Evolutionary conservation across 2,888 invertebrate genomes (phyloP), one percentile per base, ranked within the genome.

Genomic region (Epistrophe eligans): DNA sequence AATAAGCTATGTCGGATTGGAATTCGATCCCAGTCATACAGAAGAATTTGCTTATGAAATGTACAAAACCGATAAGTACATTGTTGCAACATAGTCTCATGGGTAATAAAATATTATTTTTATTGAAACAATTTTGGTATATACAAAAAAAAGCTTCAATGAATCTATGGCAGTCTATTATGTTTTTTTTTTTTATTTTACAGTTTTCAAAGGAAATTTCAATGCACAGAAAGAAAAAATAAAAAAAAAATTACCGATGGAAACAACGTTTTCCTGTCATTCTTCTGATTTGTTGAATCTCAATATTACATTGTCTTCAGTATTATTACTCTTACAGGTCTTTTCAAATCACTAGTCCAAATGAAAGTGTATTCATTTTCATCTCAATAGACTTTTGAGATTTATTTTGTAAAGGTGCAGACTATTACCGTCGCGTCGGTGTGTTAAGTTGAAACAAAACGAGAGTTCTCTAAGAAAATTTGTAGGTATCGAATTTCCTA

Each of bases 11-110:
- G 95, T 99, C 84, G 99, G 98, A 15, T 91, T 98, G 52, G 96
- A 97, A 91, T 95, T 93, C 91, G 98, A 99, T 94, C 95, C 95
- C 0, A 94, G 94, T 77, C 96, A 98, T 90, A 94, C 93, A 0
- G 99, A 99, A 94, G 95, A 96, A 88, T 97, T 96, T 93, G 98
- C 99, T 0, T 99, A 99, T 93, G 99, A 99, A 95, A 95, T 96
- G 95, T 99, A 99, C 92, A 94, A 95, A 93, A 94, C 95, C 17
- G 94, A 94, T 70, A 95, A 94, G 91, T 95, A 94, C 90, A 95
- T 96, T 90, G 95, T 94, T 85, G 95, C 94, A 79, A 95, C 95
- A 79, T 95, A 94, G 89, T 50, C 7, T 2, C 11, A 19, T 10
- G 4, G 0, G 24, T 17, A 71, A 77, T 60, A 77, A 57, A 91